These are phyloP conservation scores for Alviniconcha marisindica DNA, from an alignment of 1,140 invertebrate genomes.

Conservation along the genomic window DNA sequence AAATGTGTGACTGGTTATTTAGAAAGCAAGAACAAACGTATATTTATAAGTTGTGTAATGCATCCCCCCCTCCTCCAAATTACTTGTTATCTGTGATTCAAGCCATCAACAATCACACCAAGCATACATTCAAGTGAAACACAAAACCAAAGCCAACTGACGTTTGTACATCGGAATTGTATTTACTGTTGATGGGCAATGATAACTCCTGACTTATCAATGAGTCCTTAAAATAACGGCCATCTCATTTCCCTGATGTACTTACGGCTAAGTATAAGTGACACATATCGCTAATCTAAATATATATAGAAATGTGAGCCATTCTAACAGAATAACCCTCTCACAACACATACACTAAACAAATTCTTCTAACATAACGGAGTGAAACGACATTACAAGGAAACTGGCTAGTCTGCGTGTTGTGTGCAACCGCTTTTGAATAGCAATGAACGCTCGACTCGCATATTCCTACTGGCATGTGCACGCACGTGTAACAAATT, in stretches of 20 bases:
- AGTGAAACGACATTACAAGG: neutral
- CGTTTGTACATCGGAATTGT: constrained; percentile 12
- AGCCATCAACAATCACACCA: neutral
- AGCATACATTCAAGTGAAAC: neutral
- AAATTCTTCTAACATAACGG: neutral
- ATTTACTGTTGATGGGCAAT: neutral
- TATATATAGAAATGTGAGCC: neutral
- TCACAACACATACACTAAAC: constrained; percentile 25
- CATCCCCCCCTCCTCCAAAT: too few relatives aligned
- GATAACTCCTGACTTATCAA: neutral
- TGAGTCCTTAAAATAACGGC: neutral
- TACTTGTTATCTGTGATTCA: neutral
- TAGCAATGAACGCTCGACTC: too few relatives aligned
- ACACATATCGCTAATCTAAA: constrained; percentile 9
- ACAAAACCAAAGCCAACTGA: neutral
- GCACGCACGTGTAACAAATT: too few relatives aligned
- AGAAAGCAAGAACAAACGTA: too few relatives aligned
- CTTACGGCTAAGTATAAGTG: neutral
- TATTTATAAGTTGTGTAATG: too few relatives aligned
- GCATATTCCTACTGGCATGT: too few relatives aligned
- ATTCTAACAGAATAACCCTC: neutral
- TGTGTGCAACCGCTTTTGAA: too few relatives aligned
- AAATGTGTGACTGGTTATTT: too few relatives aligned
- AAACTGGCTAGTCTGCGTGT: too few relatives aligned
- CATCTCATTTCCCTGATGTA: constrained; percentile 42